phyloP scores from a whole-genome alignment of 1,140 invertebrate genomes.

The Pararge aegeria region DNA sequence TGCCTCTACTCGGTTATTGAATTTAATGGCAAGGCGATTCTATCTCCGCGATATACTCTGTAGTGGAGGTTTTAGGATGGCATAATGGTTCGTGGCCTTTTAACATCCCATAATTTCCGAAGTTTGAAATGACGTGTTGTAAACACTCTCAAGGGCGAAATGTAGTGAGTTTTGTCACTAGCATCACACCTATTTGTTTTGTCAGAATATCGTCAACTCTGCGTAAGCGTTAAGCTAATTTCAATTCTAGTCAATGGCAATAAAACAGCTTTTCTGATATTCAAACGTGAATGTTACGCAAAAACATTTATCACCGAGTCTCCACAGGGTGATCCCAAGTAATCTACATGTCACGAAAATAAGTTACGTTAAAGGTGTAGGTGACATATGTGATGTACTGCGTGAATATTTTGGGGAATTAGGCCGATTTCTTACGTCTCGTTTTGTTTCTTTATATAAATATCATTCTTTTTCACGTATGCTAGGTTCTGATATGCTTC shows the following conservation, averaged over 20 bases:
- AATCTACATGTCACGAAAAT: conserved; percentile 32
- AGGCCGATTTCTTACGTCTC: background rate
- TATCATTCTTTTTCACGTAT: too few species aligned
- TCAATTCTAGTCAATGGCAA: background rate
- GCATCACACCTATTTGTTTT: background rate
- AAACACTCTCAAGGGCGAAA: too few species aligned
- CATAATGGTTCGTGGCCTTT: too few species aligned
- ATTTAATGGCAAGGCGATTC: too few species aligned
- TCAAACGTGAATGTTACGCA: conserved; percentile 14
- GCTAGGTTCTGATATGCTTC: too few species aligned
- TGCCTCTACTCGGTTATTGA: too few species aligned
- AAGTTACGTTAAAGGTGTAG: conserved; percentile 21
- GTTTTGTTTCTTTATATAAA: background rate
- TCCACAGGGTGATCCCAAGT: conserved; percentile 19
- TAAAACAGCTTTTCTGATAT: background rate
- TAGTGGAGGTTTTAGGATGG: too few species aligned
- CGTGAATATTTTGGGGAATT: background rate
- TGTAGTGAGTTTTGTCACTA: too few species aligned
- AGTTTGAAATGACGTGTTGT: too few species aligned
- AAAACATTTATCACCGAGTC: conserved; percentile 27
- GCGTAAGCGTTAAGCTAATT: background rate
- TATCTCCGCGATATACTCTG: too few species aligned
- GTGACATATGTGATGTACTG: conserved; percentile 5
- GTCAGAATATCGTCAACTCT: background rate
- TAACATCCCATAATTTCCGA: too few species aligned